Conservation (phyloP, 1,140 invertebrate species). For the Drosophila repletoides region DNA sequence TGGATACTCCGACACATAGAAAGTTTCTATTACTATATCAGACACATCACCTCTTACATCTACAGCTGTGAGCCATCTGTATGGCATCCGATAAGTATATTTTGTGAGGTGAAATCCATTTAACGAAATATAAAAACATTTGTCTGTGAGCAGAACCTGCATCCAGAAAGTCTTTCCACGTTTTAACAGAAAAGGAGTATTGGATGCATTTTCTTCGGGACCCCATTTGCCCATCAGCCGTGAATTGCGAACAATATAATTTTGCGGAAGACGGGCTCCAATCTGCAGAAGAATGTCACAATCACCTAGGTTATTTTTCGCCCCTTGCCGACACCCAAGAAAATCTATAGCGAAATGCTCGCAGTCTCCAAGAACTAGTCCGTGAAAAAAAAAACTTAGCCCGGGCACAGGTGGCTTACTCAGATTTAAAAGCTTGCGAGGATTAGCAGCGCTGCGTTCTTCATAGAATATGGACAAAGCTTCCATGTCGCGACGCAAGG, state of each 20-base stretch:
- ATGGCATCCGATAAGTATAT: conserved; percentile 85
- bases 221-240: conserved; percentile 85
- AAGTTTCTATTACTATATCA: conserved; percentile 43
- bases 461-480: conserved; percentile 59
- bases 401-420: conserved; percentile 37
- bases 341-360: conserved; percentile 62
- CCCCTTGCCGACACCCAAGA: background rate
- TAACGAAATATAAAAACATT: conserved; percentile 84
- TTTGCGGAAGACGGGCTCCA: conserved; percentile 87
- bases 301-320: background rate
- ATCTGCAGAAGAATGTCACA: conserved; percentile 90
- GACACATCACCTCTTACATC: conserved; percentile 50
- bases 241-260: conserved; percentile 89
- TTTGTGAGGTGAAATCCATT: conserved; percentile 88
- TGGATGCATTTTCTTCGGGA: conserved; percentile 85
- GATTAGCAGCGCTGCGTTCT: conserved; percentile 28
- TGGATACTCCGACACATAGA: conserved; percentile 54
- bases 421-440: conserved; percentile 29
- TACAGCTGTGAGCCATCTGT: conserved; percentile 82
- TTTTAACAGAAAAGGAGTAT: conserved; percentile 64
- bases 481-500: conserved; percentile 37
- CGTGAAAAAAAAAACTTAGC: conserved; percentile 56
- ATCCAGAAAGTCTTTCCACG: conserved; percentile 80
- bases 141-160: conserved; percentile 77
- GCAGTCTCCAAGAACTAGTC: conserved; percentile 42